Evolutionary conservation across 2,888 invertebrate species (phyloP).

Genomic region (Chrysolina oricalcia): DNA sequence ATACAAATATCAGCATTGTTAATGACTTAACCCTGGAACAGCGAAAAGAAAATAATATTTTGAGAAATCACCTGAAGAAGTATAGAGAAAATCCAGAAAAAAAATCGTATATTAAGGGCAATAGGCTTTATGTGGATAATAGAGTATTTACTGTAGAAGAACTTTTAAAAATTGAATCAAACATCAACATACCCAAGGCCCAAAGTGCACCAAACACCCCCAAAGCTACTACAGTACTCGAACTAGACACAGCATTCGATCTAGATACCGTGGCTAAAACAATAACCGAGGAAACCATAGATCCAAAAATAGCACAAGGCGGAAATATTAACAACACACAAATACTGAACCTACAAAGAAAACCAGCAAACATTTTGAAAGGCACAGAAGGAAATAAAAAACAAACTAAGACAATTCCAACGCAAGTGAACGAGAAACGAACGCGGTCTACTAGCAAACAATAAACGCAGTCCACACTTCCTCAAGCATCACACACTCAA

Average conservation of each 20-base stretch:
- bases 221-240: neutral
- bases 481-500: neutral
- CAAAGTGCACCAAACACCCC: constrained; percentile 19
- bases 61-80: neutral
- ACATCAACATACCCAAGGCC: constrained; percentile 2
- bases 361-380: constrained; percentile 16
- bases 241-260: neutral
- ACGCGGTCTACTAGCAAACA: constrained; percentile 25
- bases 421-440: constrained; percentile 17
- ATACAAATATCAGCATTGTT: constrained; percentile 7
- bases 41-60: constrained; percentile 5
- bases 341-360: constrained; percentile 20
- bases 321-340: constrained; percentile 15
- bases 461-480: constrained; percentile 13
- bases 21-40: constrained; percentile 1
- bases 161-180: constrained; percentile 7
- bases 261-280: neutral
- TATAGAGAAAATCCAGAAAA: constrained; percentile 14
- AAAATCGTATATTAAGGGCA: constrained; percentile 25
- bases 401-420: constrained; percentile 15
- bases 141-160: constrained; percentile 5
- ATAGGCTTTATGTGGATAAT: constrained; percentile 19
- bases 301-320: constrained; percentile 7
- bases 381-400: constrained; percentile 9
- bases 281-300: constrained; percentile 24